Evolutionary conservation across 2,113 vertebrate genomes (phyloP), one percentile per base, ranked within the genome.

Genomic region (Aegotheles bennettii): DNA sequence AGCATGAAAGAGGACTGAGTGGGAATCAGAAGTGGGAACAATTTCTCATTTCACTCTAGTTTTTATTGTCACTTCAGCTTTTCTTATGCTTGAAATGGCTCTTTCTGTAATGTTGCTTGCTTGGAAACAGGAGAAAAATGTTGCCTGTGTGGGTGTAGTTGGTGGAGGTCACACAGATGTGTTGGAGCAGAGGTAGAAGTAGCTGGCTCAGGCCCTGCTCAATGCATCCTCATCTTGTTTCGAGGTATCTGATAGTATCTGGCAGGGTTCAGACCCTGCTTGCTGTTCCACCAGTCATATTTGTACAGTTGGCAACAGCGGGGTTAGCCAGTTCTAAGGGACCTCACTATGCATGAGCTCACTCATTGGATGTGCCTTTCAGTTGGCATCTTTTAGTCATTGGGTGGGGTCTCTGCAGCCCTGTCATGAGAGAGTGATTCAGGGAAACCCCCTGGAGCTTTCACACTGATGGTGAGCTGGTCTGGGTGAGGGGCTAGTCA

Each of bases 1-100:
- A 69, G 74, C 89, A 81, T 94, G 91, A 96, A 92, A 79, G 77
- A 87, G 8, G 53, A 43, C 84, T 82, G 91, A 84, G 69, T 91
- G 74, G 69, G 56, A 94, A 91, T 94, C 87, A 91, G 82, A 94
- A 96, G 61, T 61, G 73, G 81, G 57, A 94, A 89, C 69, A 82
- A 73, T 92, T 91, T 79, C 53, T 95, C 53, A 64, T 94, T 94
- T 89, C 74, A 10, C 28, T 92, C 60, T 26, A 48, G 12, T 64
- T 96, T 92, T 87, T 87, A 25, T 89, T 96, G 89, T 92, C 81
- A 48, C 31, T 82, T 79, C 57, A 92, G 31, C 83, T 61, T 91
- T 89, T 67, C 86, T 21, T 40, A 61, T 82, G 10, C 40, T 71
- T 84, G 74, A 92, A 89, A 78, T 76, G 53, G 8, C 60, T 84